phyloP scores from a whole-genome alignment of 2,113 vertebrate genomes.

The Psittacula cyanocephala region DNA sequence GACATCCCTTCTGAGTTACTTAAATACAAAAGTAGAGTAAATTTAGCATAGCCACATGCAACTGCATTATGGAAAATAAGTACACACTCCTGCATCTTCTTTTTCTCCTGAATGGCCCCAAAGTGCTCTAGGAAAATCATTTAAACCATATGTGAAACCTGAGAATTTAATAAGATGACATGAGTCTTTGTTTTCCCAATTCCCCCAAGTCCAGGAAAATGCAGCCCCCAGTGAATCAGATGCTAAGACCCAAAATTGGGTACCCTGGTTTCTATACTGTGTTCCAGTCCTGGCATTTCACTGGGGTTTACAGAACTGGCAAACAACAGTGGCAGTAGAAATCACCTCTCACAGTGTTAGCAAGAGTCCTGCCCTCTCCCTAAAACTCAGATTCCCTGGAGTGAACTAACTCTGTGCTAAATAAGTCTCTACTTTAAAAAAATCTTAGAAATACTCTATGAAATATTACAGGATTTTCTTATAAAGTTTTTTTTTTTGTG shows the following conservation, averaged over 20 bases:
- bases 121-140: neutral
- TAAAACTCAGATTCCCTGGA: neutral
- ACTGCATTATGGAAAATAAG: neutral
- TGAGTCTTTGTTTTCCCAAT: neutral
- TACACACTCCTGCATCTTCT: neutral
- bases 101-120: neutral
- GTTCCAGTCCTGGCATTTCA: neutral
- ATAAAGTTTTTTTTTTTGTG: neutral
- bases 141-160: neutral
- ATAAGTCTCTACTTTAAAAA: neutral
- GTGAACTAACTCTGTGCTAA: neutral
- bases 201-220: neutral
- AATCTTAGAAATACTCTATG: neutral
- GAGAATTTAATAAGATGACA: neutral
- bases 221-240: neutral
- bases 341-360: neutral
- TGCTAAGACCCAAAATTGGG: neutral
- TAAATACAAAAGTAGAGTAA: neutral
- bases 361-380: neutral
- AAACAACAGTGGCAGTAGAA: neutral
- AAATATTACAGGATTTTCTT: neutral
- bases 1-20: neutral
- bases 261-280: neutral
- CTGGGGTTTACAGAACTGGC: neutral
- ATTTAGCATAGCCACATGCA: neutral